Evolutionary conservation across 2,888 invertebrate genomes (phyloP), one percentile per base, ranked within the genome.

Genomic region (Lucinisca nassula): DNA sequence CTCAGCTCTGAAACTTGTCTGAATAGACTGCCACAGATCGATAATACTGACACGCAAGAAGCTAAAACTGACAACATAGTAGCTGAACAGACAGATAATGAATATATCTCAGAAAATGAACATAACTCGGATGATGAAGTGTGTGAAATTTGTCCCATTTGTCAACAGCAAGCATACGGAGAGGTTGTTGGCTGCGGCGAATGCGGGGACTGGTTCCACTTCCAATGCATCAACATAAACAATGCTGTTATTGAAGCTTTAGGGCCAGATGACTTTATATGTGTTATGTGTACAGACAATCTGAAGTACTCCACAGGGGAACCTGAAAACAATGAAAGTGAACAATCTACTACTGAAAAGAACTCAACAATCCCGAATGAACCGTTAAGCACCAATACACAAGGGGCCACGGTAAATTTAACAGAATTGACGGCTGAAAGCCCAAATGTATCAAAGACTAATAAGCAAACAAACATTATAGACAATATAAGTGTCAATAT

Each of bases 131-230:
- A 55, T 55, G 55, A 55, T 21, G 55, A 55, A 4, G 55, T 55
- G 17, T 55, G n/a, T 55, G 55, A 55, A 55, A 55, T 55, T 55
- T 55, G 55, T 55, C 55, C 55, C 55, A 55, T 55, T n/a, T 55
- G 55, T 21, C 55, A 55, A 21, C 21, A 55, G n/a, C 55, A 55
- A n/a, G 55, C 55, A 55, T 55, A 55, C 55, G 55, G 55, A 4
- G 21, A 55, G 21, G 55, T 55, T 4, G n/a, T 55, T 21, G 12
- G 21, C 8, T 55, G 55, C n/a, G 55, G 55, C 4, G 55, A 55
- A 55, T 55, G 55, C 21, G 55, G 17, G 8, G 55, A 55, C 17
- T 55, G 55, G 55, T 55, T 17, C n/a, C 55, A 55, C n/a, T 55
- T n/a, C 21, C 12, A 55, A 17, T 55, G 55, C 21, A 21, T 55